Evolutionary conservation across 2,113 vertebrate species (phyloP).

Genomic region (Leptosomus discolor): DNA sequence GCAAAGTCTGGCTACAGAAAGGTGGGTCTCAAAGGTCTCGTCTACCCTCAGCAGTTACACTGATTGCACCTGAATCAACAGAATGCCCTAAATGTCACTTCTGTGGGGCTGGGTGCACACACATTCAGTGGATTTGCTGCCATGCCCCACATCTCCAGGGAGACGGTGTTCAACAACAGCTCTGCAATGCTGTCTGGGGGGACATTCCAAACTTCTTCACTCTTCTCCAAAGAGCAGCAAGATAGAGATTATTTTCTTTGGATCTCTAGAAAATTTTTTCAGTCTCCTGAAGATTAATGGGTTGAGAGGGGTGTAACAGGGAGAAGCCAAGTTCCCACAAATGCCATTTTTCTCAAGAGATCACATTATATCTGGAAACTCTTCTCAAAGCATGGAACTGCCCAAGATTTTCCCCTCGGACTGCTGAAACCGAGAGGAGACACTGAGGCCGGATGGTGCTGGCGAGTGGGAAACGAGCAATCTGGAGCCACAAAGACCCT

Average conservation of each 20-base stretch:
- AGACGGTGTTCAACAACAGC: background rate
- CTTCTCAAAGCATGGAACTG: background rate
- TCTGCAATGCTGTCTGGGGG: background rate
- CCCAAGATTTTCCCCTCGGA: background rate
- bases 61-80: background rate
- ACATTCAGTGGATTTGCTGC: background rate
- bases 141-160: background rate
- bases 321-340: background rate
- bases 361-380: background rate
- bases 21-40: background rate
- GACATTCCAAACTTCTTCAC: background rate
- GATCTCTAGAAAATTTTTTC: background rate
- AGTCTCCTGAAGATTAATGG: background rate
- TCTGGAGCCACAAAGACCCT: background rate
- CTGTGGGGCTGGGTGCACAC: background rate
- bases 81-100: background rate
- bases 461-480: background rate
- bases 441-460: background rate
- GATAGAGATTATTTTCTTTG: background rate
- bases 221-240: background rate
- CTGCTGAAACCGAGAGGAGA: background rate
- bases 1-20: background rate
- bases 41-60: background rate
- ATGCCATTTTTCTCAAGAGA: background rate
- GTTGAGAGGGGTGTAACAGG: accelerated